Evolutionary conservation across 2,888 invertebrate species (phyloP).

Genomic region (Xestia c-nigrum): DNA sequence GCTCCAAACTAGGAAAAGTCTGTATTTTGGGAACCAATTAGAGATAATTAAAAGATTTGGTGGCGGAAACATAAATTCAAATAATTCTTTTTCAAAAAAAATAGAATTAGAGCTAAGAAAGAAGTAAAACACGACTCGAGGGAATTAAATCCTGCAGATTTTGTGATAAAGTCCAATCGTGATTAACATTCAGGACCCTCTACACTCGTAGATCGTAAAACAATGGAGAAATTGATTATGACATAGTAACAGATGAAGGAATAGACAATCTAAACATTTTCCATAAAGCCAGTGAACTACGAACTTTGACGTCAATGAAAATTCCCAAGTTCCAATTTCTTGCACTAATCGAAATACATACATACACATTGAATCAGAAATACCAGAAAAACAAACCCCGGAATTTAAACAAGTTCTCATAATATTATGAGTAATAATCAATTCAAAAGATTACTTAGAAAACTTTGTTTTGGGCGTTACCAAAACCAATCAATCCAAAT

Average conservation of each 20-base stretch:
- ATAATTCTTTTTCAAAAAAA: too few species aligned
- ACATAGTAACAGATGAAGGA: neutral
- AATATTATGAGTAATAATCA: slow-evolving; percentile 2
- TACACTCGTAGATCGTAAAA: too few species aligned
- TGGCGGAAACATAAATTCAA: too few species aligned
- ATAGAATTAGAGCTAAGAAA: neutral
- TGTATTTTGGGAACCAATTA: too few species aligned
- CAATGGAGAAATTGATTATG: neutral
- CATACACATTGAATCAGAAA: neutral
- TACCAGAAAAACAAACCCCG: neutral
- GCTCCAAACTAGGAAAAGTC: too few species aligned
- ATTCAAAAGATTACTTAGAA: neutral
- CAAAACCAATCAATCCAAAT: too few species aligned
- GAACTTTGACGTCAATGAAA: slow-evolving; percentile 23
- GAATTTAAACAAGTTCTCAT: neutral
- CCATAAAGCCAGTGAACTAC: neutral
- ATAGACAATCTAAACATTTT: too few species aligned
- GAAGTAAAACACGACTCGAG: neutral
- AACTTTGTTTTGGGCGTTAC: neutral
- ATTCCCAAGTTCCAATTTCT: neutral
- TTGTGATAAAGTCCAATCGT: too few species aligned
- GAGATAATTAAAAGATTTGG: too few species aligned
- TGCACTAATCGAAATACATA: neutral
- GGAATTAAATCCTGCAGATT: neutral
- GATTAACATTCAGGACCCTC: too few species aligned